Evolutionary conservation across 2,797 vertebrate species (phyloP), one percentile per base, ranked within the genome.

Genomic region (Helostoma temminkii): DNA sequence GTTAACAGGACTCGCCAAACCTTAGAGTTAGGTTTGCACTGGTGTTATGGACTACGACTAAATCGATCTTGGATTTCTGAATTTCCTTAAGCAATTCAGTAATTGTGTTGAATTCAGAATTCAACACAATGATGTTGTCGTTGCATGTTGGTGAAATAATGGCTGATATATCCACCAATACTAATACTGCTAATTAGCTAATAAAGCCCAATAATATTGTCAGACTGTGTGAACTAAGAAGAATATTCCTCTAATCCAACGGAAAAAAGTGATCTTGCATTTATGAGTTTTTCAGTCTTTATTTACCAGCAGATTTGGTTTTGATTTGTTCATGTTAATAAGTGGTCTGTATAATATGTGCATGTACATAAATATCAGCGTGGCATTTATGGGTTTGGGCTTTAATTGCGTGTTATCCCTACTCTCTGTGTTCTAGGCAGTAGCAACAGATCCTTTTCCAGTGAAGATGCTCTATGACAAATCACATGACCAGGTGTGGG

Each of bases 401-500:
- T 46, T 26, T 24, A 0, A 57, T 61, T 16, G n/a, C 5, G 30
- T 53, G 12, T 58, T 11, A 18, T 48, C 6, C 39, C 74, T 26
- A 83, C 5, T 32, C 9, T 41, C 0, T 68, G 54, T 69, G 43
- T 53, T 89, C 64, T 80, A 99, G 97, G 95, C 94, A 42, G 91
- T 98, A 78, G 90, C 93, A 74, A 96, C 96, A 62, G 96, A 98
- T 77, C 94, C 96, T 0, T 91, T 96, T 34, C 97, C 97, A 0
- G 94, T 95, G 48, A 98, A 97, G 91, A 85, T 97, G 76, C 93
- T 95, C 66, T 99, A 99, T 0, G 97, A 99, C 90, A 98, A 98
- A 88, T 99, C 97, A 43, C 97, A 99, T 36, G 97, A 99, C 87
- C 97, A 99, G 83, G 93, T 99, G 30, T 99, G 97, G 97, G 93